Percentiles rank a stretch among this genome's conserved stretches.
Evolutionary conservation across 2,113 vertebrate species (phyloP).

Genomic region (Thryonomys swinderianus): DNA sequence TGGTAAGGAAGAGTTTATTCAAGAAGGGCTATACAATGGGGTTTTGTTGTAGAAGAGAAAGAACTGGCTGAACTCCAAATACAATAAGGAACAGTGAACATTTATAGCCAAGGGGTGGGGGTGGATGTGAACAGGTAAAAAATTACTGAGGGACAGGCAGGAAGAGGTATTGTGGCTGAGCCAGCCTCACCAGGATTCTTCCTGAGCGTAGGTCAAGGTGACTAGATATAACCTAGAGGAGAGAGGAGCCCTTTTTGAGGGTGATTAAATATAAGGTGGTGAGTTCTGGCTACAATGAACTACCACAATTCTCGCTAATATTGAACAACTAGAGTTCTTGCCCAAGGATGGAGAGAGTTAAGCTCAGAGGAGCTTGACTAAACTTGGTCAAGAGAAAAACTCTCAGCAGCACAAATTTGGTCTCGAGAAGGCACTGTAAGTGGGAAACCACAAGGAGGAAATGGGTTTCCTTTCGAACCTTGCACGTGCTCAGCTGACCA

Average conservation of each 20-base stretch:
- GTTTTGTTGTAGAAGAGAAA: neutral
- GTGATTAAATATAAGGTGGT: neutral
- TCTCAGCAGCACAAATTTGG: neutral
- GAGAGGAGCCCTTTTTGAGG: neutral
- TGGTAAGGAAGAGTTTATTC: neutral
- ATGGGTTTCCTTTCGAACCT: slow-evolving; percentile 8
- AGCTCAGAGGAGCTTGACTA: neutral
- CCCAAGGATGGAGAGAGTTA: neutral
- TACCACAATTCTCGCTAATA: neutral
- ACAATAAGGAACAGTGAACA: neutral
- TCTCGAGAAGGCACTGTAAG: neutral
- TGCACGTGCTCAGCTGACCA: neutral
- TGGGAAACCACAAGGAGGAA: neutral
- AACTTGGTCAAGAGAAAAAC: neutral
- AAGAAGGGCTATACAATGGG: too few relatives aligned
- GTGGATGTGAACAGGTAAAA: neutral
- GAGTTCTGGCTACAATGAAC: neutral
- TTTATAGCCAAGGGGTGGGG: neutral
- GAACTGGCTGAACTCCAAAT: neutral
- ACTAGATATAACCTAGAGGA: neutral
- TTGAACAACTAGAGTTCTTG: neutral
- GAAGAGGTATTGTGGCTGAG: neutral
- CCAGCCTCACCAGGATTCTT: neutral
- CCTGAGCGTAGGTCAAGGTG: neutral
- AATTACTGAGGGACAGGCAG: neutral